phyloP scores from a whole-genome alignment of 2,113 vertebrate species.

The Trogon melanurus region DNA sequence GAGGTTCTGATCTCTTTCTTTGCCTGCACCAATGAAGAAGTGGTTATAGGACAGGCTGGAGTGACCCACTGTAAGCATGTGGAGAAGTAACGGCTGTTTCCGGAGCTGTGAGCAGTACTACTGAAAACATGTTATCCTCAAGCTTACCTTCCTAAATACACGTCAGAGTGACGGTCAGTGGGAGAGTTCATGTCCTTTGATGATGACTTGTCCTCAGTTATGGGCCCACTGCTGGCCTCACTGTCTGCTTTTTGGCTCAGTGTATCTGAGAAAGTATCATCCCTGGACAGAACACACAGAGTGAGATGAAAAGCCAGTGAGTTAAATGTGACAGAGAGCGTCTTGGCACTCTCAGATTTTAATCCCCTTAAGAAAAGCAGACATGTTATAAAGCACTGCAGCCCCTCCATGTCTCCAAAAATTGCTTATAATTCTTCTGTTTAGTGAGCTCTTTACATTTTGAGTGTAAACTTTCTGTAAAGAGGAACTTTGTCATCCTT shows the following conservation, averaged over 20 bases:
- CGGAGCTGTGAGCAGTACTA: not conserved
- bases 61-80: not conserved
- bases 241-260: conserved; percentile 98
- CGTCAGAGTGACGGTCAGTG: conserved; percentile 87
- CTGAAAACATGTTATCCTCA: not conserved
- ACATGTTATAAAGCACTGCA: not conserved
- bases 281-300: conserved; percentile 76
- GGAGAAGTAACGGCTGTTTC: not conserved
- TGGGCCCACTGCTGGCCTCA: conserved; percentile 93
- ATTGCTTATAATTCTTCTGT: not conserved
- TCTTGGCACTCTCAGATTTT: not conserved
- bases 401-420: not conserved
- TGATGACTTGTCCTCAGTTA: conserved; percentile 91
- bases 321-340: not conserved
- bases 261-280: conserved; percentile 96
- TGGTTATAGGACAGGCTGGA: not conserved
- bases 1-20: conserved; percentile 88
- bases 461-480: not conserved
- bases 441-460: not conserved
- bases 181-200: conserved; percentile 91
- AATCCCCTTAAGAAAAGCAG: not conserved
- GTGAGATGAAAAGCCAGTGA: not conserved
- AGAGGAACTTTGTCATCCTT: not conserved
- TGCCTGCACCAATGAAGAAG: conserved; percentile 77
- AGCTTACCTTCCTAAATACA: conserved; percentile 86